Conservation (phyloP, 2,113 vertebrate species). For the Nothocercus nigrocapillus region DNA sequence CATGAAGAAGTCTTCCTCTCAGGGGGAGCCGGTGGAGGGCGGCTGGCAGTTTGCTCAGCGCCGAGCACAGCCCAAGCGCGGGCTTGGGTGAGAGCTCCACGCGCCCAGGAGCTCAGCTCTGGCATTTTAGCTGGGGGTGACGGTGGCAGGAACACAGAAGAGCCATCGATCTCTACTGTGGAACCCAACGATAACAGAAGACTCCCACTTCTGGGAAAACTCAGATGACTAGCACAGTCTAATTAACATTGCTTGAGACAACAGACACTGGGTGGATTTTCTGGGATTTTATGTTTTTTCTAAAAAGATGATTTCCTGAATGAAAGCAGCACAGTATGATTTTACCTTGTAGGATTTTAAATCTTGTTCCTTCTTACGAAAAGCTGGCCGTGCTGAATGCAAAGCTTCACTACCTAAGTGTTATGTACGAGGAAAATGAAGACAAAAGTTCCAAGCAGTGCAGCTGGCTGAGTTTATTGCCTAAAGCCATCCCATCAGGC, state of each 20-base stretch:
- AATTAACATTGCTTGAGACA: neutral
- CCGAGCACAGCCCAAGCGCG: neutral
- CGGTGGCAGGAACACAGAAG: neutral
- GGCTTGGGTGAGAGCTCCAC: neutral
- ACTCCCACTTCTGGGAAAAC: neutral
- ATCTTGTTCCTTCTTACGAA: neutral
- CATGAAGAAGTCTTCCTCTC: too few relatives aligned
- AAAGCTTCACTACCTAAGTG: neutral
- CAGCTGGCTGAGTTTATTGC: conserved; percentile 6
- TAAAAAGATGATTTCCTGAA: neutral
- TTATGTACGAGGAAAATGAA: neutral
- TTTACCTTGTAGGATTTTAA: neutral
- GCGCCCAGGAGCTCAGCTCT: neutral
- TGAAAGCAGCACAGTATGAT: neutral
- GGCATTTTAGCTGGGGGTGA: too few relatives aligned
- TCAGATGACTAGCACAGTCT: neutral
- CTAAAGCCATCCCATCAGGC: conserved; percentile 54
- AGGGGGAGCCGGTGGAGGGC: too few relatives aligned
- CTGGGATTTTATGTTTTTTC: neutral
- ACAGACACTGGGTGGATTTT: neutral
- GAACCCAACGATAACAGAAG: neutral
- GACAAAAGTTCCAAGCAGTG: neutral
- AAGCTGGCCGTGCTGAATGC: neutral
- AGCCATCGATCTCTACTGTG: neutral
- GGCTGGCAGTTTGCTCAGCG: neutral